These are phyloP conservation scores for Amblyornis subalaris DNA, from an alignment of 2,113 vertebrate species.

Conservation along the genomic window DNA sequence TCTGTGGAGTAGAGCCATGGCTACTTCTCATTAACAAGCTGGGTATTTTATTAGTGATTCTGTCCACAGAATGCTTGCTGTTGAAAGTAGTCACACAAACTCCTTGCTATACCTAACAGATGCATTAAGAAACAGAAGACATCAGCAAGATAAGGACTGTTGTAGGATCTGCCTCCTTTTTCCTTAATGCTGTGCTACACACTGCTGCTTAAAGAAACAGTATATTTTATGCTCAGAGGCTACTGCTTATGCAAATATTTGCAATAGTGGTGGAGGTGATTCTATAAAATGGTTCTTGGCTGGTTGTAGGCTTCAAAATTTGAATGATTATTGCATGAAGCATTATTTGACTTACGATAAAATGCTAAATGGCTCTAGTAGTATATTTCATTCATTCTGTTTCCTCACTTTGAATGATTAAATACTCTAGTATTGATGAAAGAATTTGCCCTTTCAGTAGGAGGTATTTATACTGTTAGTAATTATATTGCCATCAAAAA, in stretches of 20 bases:
- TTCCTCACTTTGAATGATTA: not conserved
- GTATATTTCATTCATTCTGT: not conserved
- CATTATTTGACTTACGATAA: not conserved
- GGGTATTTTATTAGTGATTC: not conserved
- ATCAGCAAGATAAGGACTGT: not conserved
- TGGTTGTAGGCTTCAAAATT: not conserved
- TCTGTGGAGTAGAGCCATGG: not conserved
- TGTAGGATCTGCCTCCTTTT: not conserved
- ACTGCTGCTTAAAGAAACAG: not conserved
- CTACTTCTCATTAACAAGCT: not conserved
- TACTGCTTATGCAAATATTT: not conserved
- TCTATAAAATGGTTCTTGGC: not conserved
- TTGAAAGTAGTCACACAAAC: not conserved
- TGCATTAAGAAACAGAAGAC: not conserved
- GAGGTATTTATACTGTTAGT: not conserved
- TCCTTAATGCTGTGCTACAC: rapidly evolving
- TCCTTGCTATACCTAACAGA: not conserved
- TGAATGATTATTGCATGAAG: not conserved
- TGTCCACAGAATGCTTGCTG: not conserved
- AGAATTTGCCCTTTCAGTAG: not conserved
- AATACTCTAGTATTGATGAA: not conserved
- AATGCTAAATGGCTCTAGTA: not conserved
- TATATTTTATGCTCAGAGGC: not conserved
- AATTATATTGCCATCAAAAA: not conserved
- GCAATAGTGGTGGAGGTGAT: not conserved